These are phyloP conservation scores for Drosophila ogumai DNA, from an alignment of 1,140 invertebrate species.

Conservation along the genomic window DNA sequence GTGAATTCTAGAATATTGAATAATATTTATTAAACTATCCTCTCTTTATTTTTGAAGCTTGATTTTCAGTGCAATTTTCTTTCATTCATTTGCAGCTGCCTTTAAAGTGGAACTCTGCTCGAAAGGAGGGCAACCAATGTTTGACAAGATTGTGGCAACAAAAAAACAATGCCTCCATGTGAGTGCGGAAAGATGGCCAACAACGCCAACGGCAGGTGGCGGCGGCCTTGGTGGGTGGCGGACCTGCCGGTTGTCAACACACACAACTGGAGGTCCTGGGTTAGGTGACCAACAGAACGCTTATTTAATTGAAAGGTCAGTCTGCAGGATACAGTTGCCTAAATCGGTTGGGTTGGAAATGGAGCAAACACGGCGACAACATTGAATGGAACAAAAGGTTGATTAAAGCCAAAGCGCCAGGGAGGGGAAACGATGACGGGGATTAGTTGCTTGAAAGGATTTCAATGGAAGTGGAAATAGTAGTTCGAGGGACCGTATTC, in stretches of 20 bases:
- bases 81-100: background rate
- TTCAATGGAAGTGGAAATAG: constrained; percentile 15
- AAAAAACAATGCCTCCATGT: constrained; percentile 12
- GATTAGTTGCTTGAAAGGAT: constrained; percentile 18
- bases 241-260: constrained; percentile 4
- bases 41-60: background rate
- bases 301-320: constrained; percentile 52
- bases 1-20: background rate
- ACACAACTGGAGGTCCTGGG: constrained; percentile 24
- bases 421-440: background rate
- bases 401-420: constrained; percentile 20
- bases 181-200: constrained; percentile 41
- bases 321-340: constrained; percentile 25
- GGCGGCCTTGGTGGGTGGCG: constrained; percentile 17
- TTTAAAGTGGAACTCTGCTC: background rate
- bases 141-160: constrained; percentile 24
- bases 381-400: constrained; percentile 35
- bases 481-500: constrained; percentile 1
- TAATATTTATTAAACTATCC: background rate
- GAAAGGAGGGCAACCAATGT: constrained; percentile 20
- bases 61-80: background rate
- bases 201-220: constrained; percentile 32
- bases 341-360: constrained; percentile 14
- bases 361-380: constrained; percentile 1
- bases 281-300: constrained; percentile 36